A percentile compares a stretch with the other conserved stretches of the same genome.
Evolutionary conservation across 35 echinoderm and acorn worm genomes (phyloP).

Genomic region (Nesometra sesokonis): DNA sequence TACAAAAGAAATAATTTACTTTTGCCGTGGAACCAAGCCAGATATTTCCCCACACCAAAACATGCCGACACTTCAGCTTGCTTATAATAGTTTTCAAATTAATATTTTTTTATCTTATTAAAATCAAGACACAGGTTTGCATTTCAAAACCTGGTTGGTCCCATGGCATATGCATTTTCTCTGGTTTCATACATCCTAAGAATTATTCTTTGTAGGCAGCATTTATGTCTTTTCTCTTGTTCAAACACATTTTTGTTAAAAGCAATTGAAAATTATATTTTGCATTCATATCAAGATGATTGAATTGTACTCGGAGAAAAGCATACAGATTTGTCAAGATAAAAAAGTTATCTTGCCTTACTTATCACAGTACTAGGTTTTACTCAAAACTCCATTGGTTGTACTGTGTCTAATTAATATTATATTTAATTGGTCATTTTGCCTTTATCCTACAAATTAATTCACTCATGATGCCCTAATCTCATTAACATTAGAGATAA

Average conservation of each 20-base stretch:
- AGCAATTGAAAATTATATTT: not conserved
- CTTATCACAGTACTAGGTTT: no score
- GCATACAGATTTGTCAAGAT: no score
- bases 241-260: not conserved
- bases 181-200: not conserved
- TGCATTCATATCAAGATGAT: not conserved
- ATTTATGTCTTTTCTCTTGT: not conserved
- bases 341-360: no score
- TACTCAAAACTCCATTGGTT: no score
- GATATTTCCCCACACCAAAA: no score
- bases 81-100: no score
- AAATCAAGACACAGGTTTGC: no score
- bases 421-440: not conserved
- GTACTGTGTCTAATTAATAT: no score
- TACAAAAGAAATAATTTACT: not conserved
- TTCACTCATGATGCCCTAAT: not conserved
- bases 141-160: not conserved
- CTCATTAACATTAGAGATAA: no score
- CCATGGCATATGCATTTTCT: not conserved
- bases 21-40: not conserved
- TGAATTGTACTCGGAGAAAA: not conserved
- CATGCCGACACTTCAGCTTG: no score
- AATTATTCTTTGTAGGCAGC: not conserved
- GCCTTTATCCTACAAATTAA: not conserved
- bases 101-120: no score